A percentile compares a stretch with the other conserved stretches of the same genome.
Conservation (phyloP, 2,797 vertebrate genomes). For the Silurus lanzhouensis region DNA sequence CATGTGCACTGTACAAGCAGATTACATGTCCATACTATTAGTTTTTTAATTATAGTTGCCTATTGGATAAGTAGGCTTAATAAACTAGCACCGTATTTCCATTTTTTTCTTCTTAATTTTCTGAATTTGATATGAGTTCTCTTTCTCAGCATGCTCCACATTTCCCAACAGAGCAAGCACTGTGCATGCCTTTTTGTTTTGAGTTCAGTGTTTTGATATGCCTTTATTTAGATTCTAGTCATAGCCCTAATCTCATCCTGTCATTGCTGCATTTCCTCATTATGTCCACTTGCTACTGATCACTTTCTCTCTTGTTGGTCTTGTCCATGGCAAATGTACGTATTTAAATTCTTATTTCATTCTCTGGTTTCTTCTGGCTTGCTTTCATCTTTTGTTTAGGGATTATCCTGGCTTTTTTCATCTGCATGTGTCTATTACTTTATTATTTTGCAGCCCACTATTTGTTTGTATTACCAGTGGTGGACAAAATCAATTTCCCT, state of each 20-base stretch:
- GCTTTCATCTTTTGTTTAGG: background rate
- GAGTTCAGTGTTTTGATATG: background rate
- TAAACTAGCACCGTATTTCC: background rate
- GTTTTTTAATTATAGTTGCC: background rate
- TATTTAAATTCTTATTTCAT: background rate
- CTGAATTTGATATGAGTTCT: background rate
- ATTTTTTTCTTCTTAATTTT: background rate
- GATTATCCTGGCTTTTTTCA: background rate
- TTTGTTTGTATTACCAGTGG: no score
- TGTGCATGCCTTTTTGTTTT: background rate
- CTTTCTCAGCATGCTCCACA: background rate
- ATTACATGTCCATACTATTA: background rate
- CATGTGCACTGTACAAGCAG: background rate
- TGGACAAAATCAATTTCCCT: no score
- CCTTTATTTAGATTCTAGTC: background rate
- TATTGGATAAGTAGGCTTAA: background rate
- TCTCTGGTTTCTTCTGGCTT: background rate
- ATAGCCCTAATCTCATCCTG: background rate
- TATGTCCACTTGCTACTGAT: background rate
- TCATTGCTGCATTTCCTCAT: background rate
- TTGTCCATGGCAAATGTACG: background rate
- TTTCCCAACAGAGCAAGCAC: background rate
- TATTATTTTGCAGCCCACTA: no score
- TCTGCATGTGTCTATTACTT: background rate
- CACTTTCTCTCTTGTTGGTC: background rate